phyloP scores from a whole-genome alignment of 1,140 invertebrate species.

The Drosophila serrata region DNA sequence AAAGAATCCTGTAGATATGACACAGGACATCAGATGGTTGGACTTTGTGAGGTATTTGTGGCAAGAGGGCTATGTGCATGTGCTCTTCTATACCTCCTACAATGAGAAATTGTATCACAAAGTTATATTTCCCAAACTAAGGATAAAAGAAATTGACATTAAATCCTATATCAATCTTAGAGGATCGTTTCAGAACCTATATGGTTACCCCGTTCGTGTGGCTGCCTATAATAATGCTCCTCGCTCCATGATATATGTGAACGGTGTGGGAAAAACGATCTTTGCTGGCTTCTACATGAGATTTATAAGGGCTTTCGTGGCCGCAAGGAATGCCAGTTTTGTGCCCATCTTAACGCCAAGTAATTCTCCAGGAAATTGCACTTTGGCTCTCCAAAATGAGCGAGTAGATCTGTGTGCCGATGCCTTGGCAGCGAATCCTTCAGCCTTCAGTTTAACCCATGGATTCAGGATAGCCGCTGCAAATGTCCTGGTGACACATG shows the following conservation, averaged over 20 bases:
- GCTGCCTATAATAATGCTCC: constrained; percentile 59
- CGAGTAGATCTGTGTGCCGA: constrained; percentile 62
- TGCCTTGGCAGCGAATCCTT: constrained; percentile 38
- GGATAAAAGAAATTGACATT: constrained; percentile 10
- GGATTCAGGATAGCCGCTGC: constrained; percentile 53
- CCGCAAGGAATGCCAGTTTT: constrained; percentile 42
- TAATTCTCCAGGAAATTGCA: constrained; percentile 53
- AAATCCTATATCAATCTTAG: background rate
- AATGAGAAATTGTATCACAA: constrained; percentile 35
- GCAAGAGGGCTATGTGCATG: constrained; percentile 42
- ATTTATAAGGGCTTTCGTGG: constrained; percentile 48
- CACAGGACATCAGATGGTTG: constrained; percentile 22
- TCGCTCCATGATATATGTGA: constrained; percentile 38
- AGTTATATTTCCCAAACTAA: constrained; percentile 31
- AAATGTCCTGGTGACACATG: constrained; percentile 59
- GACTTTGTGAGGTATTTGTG: constrained; percentile 23
- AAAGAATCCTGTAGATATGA: background rate
- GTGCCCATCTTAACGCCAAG: constrained; percentile 41
- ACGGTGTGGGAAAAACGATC: constrained; percentile 12
- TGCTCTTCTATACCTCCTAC: constrained; percentile 33
- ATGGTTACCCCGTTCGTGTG: constrained; percentile 42
- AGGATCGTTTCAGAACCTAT: constrained; percentile 5
- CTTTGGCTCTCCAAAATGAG: constrained; percentile 6
- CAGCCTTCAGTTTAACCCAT: constrained; percentile 30
- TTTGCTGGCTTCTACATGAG: constrained; percentile 59